A percentile compares a stretch with the other conserved stretches of the same genome.
These are phyloP conservation scores for Lymantria monacha DNA, from an alignment of 2,888 invertebrate species.

Conservation along the genomic window DNA sequence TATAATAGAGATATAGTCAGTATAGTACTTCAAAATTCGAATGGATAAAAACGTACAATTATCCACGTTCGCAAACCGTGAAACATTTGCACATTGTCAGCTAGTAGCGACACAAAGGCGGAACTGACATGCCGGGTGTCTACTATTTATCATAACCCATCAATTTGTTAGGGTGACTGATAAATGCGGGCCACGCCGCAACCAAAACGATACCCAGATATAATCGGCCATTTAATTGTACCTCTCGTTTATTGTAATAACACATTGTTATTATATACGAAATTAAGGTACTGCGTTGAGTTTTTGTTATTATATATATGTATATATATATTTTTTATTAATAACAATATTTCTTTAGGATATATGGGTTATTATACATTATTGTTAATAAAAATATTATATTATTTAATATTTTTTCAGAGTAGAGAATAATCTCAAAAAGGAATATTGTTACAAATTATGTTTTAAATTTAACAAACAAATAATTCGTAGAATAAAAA, in stretches of 20 bases:
- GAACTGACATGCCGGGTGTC: constrained; percentile 32
- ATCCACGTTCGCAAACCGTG: neutral
- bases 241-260: constrained; percentile 6
- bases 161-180: constrained; percentile 54
- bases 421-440: too few species aligned
- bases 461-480: too few species aligned
- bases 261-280: neutral
- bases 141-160: constrained; percentile 58
- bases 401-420: too few species aligned
- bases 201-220: constrained; percentile 17
- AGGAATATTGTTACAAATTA: too few species aligned
- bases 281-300: neutral
- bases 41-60: neutral
- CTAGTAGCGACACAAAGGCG: constrained; percentile 22
- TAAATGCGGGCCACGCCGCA: constrained; percentile 32
- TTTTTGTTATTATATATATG: neutral
- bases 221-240: constrained; percentile 34
- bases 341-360: too few species aligned
- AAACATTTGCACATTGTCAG: constrained; percentile 19
- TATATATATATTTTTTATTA: too few species aligned
- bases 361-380: too few species aligned
- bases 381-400: too few species aligned
- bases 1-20: too few species aligned
- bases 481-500: too few species aligned
- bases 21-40: too few species aligned